Base-by-base conservation (phyloP, 1,140 invertebrate species). In the Whitmania pigra region DNA sequence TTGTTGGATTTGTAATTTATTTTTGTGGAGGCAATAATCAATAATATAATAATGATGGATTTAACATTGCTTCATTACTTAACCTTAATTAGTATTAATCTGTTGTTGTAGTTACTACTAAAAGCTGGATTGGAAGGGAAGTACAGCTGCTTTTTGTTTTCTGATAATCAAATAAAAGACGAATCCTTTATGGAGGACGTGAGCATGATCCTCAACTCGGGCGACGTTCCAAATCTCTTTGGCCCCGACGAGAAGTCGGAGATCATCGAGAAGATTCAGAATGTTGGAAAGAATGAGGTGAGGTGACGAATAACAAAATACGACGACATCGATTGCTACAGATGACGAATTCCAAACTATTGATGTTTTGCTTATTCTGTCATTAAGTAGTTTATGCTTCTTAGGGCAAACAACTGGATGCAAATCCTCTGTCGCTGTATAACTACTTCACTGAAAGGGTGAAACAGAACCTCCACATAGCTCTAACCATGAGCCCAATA, bases 321-420 rank as follows among this genome's bases (percentile, higher is more conserved):
- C 9, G 13, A 17, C 43, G 13, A 49, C 15, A 13, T 17, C 9
- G 43, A 49, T 49, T 13, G 43, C 13, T 49, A 49, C 43, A 11
- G 9, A 17, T 49, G 43, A 49, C 15, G 31, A 49, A 49, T 11
- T 0, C 15, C 15, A 49, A 15, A 13, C 9, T 49, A 49, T 49
- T 49, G 15, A 15, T 49, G 43, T 17, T 15, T 17, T 15, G 15
- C 1, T 0, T 49, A 49, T 49, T 49, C 9, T 49, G 43, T 7
- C 18, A 63, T 63, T 63, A 31, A 63, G 25, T 60, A 36, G 18
- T 71, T 74, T 70, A 20, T 71, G 27, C 22, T 63, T 69, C 76
- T 55, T 80, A 91, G 88, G 88, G 87, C 18, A 78, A 78, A 71
- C 81, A 81, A 71, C 78, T 83, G 57, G 82, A 83, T 69, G 78